Conservation (phyloP, 53 echinoderm and acorn worm species). For the Mesocentrotus franciscanus region DNA sequence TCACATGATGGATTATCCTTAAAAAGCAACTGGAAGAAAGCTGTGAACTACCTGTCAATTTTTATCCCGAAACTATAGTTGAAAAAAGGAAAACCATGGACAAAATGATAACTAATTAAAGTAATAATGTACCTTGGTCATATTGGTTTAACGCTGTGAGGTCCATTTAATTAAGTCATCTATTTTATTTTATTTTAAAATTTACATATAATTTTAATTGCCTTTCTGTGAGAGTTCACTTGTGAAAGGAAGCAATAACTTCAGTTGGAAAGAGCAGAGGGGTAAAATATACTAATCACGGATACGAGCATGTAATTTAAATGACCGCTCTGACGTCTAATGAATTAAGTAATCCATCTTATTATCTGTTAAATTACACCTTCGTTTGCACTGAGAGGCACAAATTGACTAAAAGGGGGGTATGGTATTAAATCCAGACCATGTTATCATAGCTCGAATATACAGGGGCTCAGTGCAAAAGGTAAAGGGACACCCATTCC, state of each 20-base stretch:
- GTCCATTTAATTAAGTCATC: too few relatives aligned
- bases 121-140: too few relatives aligned
- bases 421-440: not conserved
- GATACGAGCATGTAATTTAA: not conserved
- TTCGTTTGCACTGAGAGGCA: not conserved
- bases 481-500: not conserved
- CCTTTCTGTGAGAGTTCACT: not conserved
- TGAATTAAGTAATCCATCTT: not conserved
- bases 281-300: not conserved
- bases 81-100: too few relatives aligned
- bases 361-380: not conserved
- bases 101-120: too few relatives aligned
- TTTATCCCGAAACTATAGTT: too few relatives aligned
- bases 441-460: not conserved
- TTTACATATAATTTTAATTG: not conserved
- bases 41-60: too few relatives aligned
- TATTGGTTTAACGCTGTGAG: too few relatives aligned
- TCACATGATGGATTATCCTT: too few relatives aligned
- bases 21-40: too few relatives aligned
- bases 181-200: too few relatives aligned
- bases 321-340: not conserved
- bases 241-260: not conserved
- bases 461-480: not conserved
- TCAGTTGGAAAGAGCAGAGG: not conserved
- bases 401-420: not conserved